Base-by-base conservation (phyloP, 2,797 vertebrate genomes). In the Bradypus variegatus region DNA sequence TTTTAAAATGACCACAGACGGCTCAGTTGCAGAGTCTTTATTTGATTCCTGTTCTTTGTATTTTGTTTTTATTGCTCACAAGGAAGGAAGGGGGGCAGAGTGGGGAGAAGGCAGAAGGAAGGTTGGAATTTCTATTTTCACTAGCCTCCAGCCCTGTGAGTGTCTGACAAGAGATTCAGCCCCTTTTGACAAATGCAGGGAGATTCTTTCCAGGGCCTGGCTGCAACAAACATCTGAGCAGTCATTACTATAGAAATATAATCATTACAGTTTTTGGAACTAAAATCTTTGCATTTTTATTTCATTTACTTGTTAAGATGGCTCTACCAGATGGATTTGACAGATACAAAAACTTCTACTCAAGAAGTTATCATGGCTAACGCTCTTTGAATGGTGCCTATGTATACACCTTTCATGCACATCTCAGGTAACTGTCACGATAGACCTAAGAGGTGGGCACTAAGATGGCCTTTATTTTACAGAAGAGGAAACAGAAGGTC, bases 1-100 rank as follows among this genome's bases (percentile, higher is more conserved):
- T 96, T 97, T 97, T 94, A 96, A 97, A 97, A 97, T 97, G 97
- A 97, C 97, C 97, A 97, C 95, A 97, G 97, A 97, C 86, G 90
- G 96, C 95, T 96, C 36, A 1, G 93, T 93, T 92, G 89, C 94
- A 89, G 95, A 94, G 95, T 94, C 95, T 96, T 93, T 95, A 95
- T 94, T 96, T 94, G 93, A 96, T 94, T 96, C 87, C 94, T 65
- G 87, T 62, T 93, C 95, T 96, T 95, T 96, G 93, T 96, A 73
- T 96, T 94, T 94, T 88, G 89, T 94, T 94, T 50, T 95, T 93
- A 93, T 96, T 92, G 91, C 94, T 89, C 78, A 25, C 72, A 29
- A 84, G 88, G 89, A 91, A 77, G 73, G 77, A 53, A 83, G 60
- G n/a, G 60, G 6, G 60, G 48, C 12, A 55, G 23, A 76, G 65